Percentiles rank a stretch among this genome's conserved stretches.
These are phyloP conservation scores for Epinephelus malabaricus DNA, from an alignment of 2,797 vertebrate species.

Conservation along the genomic window DNA sequence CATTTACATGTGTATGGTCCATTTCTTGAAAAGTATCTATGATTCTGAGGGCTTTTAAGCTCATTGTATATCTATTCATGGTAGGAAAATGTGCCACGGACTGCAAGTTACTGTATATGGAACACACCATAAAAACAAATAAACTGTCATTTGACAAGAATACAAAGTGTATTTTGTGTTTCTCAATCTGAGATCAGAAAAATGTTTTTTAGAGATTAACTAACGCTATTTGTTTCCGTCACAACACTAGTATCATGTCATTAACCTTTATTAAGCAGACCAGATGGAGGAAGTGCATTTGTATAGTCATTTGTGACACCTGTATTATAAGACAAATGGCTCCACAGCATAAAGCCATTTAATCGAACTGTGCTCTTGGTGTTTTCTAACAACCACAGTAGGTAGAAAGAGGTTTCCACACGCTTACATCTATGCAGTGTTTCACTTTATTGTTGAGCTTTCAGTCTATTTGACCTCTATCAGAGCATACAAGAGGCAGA, in stretches of 20 bases:
- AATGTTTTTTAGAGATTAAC: neutral
- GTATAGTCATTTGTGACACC: neutral
- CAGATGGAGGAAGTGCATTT: neutral
- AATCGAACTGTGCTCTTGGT: neutral
- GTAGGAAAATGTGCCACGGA: constrained; percentile 37
- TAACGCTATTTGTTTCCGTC: neutral
- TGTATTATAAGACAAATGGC: constrained; percentile 7
- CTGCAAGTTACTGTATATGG: constrained; percentile 31
- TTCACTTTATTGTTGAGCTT: too few relatives aligned
- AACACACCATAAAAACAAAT: constrained; percentile 47
- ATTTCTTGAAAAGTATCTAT: constrained; percentile 17
- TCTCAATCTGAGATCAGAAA: neutral
- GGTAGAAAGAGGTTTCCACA: too few relatives aligned
- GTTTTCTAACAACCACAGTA: neutral
- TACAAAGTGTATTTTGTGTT: neutral
- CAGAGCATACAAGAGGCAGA: too few relatives aligned
- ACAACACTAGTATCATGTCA: neutral
- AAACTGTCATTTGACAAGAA: constrained; percentile 56
- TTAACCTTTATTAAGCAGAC: neutral
- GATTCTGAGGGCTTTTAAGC: constrained; percentile 6
- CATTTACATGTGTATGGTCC: constrained; percentile 18
- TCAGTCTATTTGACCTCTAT: too few relatives aligned
- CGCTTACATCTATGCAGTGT: too few relatives aligned
- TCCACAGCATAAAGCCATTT: neutral
- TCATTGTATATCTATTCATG: constrained; percentile 16